A percentile compares a stretch with the other conserved stretches of the same genome.
Evolutionary conservation across 2,888 invertebrate genomes (phyloP).

Genomic region (Melieria picta): DNA sequence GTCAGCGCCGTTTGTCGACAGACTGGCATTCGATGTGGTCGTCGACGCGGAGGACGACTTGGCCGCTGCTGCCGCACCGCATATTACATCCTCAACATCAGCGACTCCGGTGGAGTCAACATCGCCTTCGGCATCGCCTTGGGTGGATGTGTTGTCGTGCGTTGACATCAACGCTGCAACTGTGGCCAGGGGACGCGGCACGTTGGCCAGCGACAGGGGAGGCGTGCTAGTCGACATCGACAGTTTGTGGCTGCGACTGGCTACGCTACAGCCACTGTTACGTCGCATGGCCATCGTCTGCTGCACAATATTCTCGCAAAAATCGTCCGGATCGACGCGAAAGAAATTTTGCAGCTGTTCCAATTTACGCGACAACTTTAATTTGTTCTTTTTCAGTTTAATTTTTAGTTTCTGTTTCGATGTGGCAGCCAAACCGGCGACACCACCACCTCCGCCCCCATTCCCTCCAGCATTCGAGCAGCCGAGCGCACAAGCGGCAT

Average conservation of each 20-base stretch:
- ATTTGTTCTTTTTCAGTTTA: conserved; percentile 50
- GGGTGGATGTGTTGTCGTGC: neutral
- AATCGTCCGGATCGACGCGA: conserved; percentile 54
- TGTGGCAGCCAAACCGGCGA: conserved; percentile 38
- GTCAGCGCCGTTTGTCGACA: conserved; percentile 36
- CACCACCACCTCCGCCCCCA: conserved; percentile 4
- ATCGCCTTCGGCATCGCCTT: neutral
- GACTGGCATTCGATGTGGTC: conserved; percentile 43
- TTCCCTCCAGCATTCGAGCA: conserved; percentile 8
- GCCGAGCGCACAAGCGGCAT: conserved; percentile 10
- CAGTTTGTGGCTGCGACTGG: conserved; percentile 46
- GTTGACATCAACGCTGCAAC: conserved; percentile 15
- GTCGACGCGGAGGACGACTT: conserved; percentile 30
- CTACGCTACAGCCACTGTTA: conserved; percentile 50
- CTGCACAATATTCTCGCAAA: conserved; percentile 56
- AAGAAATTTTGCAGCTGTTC: conserved; percentile 55
- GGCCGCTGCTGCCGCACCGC: neutral
- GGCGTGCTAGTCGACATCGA: conserved; percentile 39
- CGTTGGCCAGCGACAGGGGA: conserved; percentile 35
- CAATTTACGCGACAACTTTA: conserved; percentile 49
- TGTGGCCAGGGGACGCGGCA: conserved; percentile 10
- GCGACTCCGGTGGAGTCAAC: neutral
- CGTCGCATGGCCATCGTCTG: conserved; percentile 50
- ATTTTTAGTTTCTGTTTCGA: conserved; percentile 48
- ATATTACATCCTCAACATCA: neutral